Conservation (phyloP, 1,140 invertebrate genomes). For the Idris sp. region DNA sequence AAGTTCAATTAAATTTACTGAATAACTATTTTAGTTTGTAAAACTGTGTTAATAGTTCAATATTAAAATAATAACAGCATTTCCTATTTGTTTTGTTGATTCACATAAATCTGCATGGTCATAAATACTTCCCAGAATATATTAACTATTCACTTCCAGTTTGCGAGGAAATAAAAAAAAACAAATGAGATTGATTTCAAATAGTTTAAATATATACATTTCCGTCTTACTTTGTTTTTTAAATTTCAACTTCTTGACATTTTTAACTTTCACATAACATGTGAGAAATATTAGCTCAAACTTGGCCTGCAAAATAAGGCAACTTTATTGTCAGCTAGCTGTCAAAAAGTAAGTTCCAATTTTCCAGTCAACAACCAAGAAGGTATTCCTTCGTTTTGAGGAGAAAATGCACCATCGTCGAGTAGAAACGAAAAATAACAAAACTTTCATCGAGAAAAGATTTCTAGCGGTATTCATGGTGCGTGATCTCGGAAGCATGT, state of each 20-base stretch:
- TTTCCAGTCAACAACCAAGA: constrained; percentile 13
- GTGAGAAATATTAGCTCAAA: too few relatives aligned
- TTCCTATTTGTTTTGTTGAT: constrained; percentile 18
- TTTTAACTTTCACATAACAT: too few relatives aligned
- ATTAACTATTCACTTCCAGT: too few relatives aligned
- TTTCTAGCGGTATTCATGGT: constrained; percentile 58
- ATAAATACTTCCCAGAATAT: constrained; percentile 3
- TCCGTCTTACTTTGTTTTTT: too few relatives aligned
- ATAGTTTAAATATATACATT: too few relatives aligned
- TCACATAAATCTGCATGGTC: background rate
- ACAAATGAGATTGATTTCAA: too few relatives aligned
- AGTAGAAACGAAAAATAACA: constrained; percentile 32
- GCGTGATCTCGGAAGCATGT: constrained; percentile 53
- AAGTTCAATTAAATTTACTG: constrained; percentile 5
- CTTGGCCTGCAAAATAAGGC: background rate
- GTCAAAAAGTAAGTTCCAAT: constrained; percentile 5
- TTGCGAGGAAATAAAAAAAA: too few relatives aligned
- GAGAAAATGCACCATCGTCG: constrained; percentile 30
- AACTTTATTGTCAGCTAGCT: constrained; percentile 3
- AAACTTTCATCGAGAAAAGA: constrained; percentile 53
- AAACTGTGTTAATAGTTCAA: constrained; percentile 24
- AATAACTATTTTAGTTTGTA: constrained; percentile 5
- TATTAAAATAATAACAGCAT: constrained; percentile 16
- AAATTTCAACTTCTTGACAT: too few relatives aligned
- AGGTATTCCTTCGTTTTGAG: constrained; percentile 12